Evolutionary conservation across 1,140 invertebrate genomes (phyloP).

Genomic region (Epicauta chinensis): DNA sequence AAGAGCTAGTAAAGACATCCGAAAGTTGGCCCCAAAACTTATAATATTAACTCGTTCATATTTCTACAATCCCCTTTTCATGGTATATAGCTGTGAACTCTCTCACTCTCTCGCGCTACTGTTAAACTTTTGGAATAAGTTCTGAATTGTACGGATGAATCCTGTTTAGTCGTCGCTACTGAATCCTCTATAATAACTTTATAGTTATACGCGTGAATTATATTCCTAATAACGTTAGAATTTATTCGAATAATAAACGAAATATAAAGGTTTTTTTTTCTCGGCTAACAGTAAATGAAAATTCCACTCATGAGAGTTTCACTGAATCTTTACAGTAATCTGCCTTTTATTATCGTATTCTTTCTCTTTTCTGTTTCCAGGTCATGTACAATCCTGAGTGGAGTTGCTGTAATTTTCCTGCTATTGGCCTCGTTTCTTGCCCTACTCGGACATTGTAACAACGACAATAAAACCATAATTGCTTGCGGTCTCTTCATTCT

Average conservation of each 20-base stretch:
- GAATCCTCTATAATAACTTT: slow-evolving; percentile 21
- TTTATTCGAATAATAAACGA: slow-evolving; percentile 17
- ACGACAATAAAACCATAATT: slow-evolving; percentile 56
- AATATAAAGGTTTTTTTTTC: background rate
- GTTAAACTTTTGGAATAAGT: slow-evolving; percentile 17
- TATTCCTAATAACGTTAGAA: slow-evolving; percentile 23
- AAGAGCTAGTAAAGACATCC: slow-evolving; percentile 12
- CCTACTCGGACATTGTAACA: slow-evolving; percentile 55
- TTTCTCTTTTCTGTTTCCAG: slow-evolving; percentile 44
- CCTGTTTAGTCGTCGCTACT: slow-evolving; percentile 17
- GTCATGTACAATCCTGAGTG: slow-evolving; percentile 55
- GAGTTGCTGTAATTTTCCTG: slow-evolving; percentile 49
- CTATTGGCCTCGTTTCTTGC: slow-evolving; percentile 53
- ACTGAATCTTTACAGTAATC: slow-evolving; percentile 8
- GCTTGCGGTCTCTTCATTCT: slow-evolving; percentile 58
- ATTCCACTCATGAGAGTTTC: slow-evolving; percentile 1
- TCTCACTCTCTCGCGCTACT: background rate
- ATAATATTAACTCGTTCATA: slow-evolving; percentile 18
- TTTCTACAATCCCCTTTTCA: slow-evolving; percentile 20
- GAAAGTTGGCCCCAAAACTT: slow-evolving; percentile 7
- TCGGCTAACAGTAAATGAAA: background rate
- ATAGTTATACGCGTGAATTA: slow-evolving; percentile 23
- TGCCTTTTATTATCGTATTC: slow-evolving; percentile 3
- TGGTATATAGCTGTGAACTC: slow-evolving; percentile 12
- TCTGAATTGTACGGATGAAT: slow-evolving; percentile 10